phyloP scores from a whole-genome alignment of 2,888 invertebrate species.

The Leptinotarsa juncta region DNA sequence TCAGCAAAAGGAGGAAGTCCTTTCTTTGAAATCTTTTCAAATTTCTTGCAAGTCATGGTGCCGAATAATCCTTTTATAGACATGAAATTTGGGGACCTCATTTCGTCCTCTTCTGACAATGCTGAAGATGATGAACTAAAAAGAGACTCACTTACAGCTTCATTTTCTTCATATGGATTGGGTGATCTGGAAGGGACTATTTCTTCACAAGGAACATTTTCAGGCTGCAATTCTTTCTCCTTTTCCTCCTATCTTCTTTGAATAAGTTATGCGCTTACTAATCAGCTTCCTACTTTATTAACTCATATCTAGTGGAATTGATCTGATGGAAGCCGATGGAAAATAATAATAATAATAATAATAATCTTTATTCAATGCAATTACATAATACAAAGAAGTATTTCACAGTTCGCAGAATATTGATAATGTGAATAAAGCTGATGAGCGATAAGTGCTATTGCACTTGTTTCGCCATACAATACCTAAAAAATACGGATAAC shows the following conservation, averaged over 20 bases:
- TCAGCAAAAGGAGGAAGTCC: conserved; percentile 48
- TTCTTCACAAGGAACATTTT: neutral
- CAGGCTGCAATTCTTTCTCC: conserved; percentile 15
- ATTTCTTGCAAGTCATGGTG: conserved; percentile 46
- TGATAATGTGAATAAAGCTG: too few relatives aligned
- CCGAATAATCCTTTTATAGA: conserved; percentile 39
- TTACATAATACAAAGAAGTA: too few relatives aligned
- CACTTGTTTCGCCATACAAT: too few relatives aligned
- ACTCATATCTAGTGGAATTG: too few relatives aligned
- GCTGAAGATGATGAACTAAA: conserved; percentile 28
- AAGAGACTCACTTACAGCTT: conserved; percentile 26
- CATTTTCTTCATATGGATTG: neutral
- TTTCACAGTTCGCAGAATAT: too few relatives aligned
- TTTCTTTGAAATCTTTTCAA: conserved; percentile 47
- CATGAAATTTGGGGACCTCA: conserved; percentile 25
- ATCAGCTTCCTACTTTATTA: too few relatives aligned
- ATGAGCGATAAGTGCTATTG: too few relatives aligned
- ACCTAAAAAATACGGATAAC: too few relatives aligned
- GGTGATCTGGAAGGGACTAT: neutral
- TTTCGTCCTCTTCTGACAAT: conserved; percentile 32
- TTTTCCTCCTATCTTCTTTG: neutral
- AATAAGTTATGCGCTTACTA: too few relatives aligned
- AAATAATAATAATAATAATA: too few relatives aligned
- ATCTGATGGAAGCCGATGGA: too few relatives aligned
- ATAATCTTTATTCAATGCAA: too few relatives aligned